Evolutionary conservation across 2,888 invertebrate genomes (phyloP).

Genomic region (Stenotaenia linearis): DNA sequence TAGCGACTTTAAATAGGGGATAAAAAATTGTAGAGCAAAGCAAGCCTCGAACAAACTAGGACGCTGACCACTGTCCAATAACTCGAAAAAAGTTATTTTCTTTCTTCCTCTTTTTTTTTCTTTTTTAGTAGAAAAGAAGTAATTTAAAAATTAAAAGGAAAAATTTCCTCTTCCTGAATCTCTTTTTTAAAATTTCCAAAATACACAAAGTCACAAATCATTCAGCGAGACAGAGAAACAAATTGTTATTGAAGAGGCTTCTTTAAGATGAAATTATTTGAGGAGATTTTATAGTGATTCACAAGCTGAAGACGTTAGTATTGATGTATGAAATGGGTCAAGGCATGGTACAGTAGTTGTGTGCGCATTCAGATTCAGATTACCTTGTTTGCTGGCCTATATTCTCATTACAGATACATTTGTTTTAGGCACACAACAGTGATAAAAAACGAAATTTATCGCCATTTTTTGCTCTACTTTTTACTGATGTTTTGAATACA

Average conservation of each 20-base stretch:
- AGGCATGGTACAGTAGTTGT: slow-evolving; percentile 10
- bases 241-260: too few species aligned
- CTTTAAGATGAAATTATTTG: too few species aligned
- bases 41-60: not conserved
- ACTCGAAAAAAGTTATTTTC: not conserved
- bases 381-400: slow-evolving; percentile 17
- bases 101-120: too few species aligned
- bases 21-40: not conserved
- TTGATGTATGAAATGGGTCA: slow-evolving; percentile 23
- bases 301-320: not conserved
- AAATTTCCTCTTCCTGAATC: not conserved
- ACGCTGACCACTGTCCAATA: slow-evolving; percentile 1
- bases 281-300: not conserved
- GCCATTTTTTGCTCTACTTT: not conserved
- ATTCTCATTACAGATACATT: not conserved
- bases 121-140: too few species aligned
- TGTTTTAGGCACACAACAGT: not conserved
- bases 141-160: not conserved
- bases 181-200: too few species aligned
- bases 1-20: too few species aligned
- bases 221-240: too few species aligned
- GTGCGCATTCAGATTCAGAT: slow-evolving; percentile 19
- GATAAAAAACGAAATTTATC: not conserved
- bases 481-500: too few species aligned
- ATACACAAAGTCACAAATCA: too few species aligned